These are phyloP conservation scores for Argyrosomus japonicus DNA, from an alignment of 2,113 vertebrate genomes.

Conservation along the genomic window DNA sequence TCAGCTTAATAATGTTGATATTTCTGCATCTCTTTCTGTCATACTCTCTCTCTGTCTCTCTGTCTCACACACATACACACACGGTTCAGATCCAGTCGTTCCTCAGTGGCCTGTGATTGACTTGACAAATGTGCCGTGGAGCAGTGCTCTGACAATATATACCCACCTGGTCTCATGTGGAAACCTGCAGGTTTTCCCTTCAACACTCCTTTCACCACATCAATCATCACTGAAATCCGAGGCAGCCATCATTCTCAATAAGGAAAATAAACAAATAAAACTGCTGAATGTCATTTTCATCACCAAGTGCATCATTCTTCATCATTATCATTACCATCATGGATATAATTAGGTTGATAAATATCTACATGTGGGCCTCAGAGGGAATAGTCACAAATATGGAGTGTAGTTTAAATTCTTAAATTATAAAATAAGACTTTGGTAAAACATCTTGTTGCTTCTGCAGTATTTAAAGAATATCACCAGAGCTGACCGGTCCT, in stretches of 20 bases:
- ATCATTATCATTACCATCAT: conserved; percentile 23
- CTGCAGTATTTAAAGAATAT: not conserved
- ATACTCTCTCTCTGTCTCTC: not conserved
- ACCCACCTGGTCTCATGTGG: conserved; percentile 54
- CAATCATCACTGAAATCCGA: conserved; percentile 48
- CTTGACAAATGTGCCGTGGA: conserved; percentile 70
- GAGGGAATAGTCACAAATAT: not conserved
- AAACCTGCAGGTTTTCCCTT: conserved; percentile 46
- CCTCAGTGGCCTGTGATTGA: conserved; percentile 56
- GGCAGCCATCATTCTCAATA: conserved; percentile 35
- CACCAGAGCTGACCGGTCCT: not conserved
- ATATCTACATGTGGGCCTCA: not conserved
- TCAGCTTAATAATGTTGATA: not conserved
- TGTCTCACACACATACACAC: conserved; percentile 3
- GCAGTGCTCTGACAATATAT: conserved; percentile 51
- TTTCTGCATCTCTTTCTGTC: not conserved
- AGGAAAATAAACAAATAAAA: conserved; percentile 26
- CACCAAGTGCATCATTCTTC: conserved; percentile 16
- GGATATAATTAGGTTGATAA: conserved; percentile 19
- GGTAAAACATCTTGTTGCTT: not conserved
- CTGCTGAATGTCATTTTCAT: conserved; percentile 24
- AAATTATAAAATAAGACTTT: not conserved
- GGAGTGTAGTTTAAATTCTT: not conserved
- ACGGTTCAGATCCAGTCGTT: conserved; percentile 12
- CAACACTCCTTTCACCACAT: conserved; percentile 28